Base-by-base conservation (phyloP, 2,888 invertebrate genomes). In the Thymelicus lineola region DNA sequence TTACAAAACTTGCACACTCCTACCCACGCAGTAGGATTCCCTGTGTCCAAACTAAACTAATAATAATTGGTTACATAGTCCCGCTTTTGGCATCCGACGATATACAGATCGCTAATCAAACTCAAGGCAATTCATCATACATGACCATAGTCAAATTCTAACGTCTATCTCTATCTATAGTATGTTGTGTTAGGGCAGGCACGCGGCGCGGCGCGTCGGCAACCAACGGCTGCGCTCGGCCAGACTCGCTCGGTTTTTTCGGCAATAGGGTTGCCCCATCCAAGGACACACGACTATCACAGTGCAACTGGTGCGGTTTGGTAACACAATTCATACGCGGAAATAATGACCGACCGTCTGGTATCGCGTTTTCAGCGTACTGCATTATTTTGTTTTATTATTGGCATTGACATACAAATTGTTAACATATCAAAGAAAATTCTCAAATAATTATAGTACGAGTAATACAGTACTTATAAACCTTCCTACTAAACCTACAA, bases 131-230 rank as follows among this genome's bases (percentile, higher is more conserved):
- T 53, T 53, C 46, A 14, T 58, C 45, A 36, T 9, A 57, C n/a
- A 46, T 35, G 58, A 36, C 58, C 46, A 66, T 66, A 66, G 57
- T 58, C 58, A 66, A 66, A 66, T 66, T 88, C 89, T 89, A 90
- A 88, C 87, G 83, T 80, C 84, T 79, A 87, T 89, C 84, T 79
- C 88, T 89, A 87, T 88, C 85, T 87, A 80, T 88, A 57, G 14
- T 68, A 86, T 80, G 88, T 91, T 91, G 91, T 84, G 87, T 90
- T 87, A 91, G 91, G 92, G 90, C 91, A 92, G 91, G 92, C 88
- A 88, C 84, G 84, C 83, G 83, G 87, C 86, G 81, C 80, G 82
- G 76, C 81, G 28, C 82, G 79, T 71, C 75, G 73, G 74, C 77
- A 7, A 9, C 38, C 42, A 12, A 42, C 42, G 42, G 42, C 42